These are phyloP conservation scores for Junonia oenone DNA, from an alignment of 2,888 invertebrate species.

Conservation along the genomic window DNA sequence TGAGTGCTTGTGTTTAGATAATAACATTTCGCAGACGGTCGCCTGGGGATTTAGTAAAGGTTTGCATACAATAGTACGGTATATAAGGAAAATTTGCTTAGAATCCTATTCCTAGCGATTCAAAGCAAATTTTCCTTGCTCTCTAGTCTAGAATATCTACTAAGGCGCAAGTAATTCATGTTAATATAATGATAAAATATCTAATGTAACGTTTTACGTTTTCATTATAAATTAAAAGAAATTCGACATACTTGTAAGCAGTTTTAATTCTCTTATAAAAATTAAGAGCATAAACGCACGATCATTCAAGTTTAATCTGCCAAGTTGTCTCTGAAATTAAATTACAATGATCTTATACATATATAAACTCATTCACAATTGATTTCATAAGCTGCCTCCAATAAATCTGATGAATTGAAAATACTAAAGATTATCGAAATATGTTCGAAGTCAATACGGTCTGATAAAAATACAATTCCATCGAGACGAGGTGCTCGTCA, in stretches of 20 bases:
- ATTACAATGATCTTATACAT: not conserved
- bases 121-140: too few relatives aligned
- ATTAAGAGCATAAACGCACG: too few relatives aligned
- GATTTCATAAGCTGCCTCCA: not conserved
- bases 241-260: too few relatives aligned
- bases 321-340: not conserved
- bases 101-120: not conserved
- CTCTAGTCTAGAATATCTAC: not conserved
- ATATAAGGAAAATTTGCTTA: not conserved
- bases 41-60: not conserved
- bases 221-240: too few relatives aligned
- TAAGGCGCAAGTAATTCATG: not conserved
- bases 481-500: constrained; percentile 16
- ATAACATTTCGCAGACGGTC: not conserved
- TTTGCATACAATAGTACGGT: not conserved
- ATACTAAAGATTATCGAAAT: not conserved
- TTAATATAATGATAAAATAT: not conserved
- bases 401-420: not conserved
- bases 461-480: constrained; percentile 16
- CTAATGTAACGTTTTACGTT: too few relatives aligned
- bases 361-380: not conserved
- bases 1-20: constrained; percentile 6
- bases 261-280: too few relatives aligned
- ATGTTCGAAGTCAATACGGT: constrained; percentile 10
- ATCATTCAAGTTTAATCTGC: too few relatives aligned